phyloP scores from a whole-genome alignment of 2,113 vertebrate species.

The Colaptes auratus region DNA sequence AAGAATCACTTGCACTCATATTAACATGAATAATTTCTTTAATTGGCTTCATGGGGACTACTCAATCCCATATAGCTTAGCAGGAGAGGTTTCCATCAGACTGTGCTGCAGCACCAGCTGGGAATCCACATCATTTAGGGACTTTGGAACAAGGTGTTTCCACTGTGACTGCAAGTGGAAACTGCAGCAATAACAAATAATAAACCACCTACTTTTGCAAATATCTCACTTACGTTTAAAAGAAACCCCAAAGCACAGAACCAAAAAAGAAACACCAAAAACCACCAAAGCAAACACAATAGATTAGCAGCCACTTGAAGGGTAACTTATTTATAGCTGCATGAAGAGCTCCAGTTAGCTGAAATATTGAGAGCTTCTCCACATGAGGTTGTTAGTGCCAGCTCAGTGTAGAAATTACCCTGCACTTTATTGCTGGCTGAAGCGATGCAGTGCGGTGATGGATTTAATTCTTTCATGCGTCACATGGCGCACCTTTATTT shows the following conservation, averaged over 20 bases:
- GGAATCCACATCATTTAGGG: neutral
- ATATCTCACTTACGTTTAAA: neutral
- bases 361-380: neutral
- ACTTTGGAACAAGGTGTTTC: neutral
- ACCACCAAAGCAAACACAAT: neutral
- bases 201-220: neutral
- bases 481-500: neutral
- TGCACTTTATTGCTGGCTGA: neutral
- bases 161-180: neutral
- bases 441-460: neutral
- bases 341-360: neutral
- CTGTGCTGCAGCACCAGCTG: neutral
- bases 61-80: neutral
- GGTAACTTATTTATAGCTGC: neutral
- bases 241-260: neutral
- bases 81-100: neutral
- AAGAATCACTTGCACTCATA: neutral
- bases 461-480: neutral
- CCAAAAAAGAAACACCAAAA: neutral
- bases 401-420: neutral
- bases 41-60: neutral
- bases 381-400: rapidly evolving
- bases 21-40: conserved; percentile 10
- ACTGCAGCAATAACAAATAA: neutral
- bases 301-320: neutral